phyloP scores from a whole-genome alignment of 2,888 invertebrate genomes.

The Nemurella pictetii region DNA sequence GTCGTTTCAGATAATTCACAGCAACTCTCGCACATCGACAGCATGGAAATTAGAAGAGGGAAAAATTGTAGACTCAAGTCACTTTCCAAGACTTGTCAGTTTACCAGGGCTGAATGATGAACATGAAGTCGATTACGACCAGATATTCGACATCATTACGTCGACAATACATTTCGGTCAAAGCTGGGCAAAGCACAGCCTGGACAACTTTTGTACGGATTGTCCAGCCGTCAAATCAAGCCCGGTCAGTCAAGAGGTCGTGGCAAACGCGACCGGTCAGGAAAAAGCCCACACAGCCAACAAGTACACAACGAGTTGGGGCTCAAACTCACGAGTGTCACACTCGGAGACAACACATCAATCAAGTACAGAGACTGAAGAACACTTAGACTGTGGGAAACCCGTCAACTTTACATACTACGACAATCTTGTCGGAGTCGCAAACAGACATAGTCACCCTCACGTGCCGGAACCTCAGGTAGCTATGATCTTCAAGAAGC shows the following conservation, averaged over 20 bases:
- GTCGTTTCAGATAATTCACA: constrained; percentile 70
- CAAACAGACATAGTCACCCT: constrained; percentile 80
- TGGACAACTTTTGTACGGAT: constrained; percentile 66
- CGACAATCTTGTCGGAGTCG: constrained; percentile 83
- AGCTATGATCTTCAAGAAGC: constrained; percentile 74
- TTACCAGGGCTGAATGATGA: constrained; percentile 47
- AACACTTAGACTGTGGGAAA: constrained; percentile 74
- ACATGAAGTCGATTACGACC: constrained; percentile 64
- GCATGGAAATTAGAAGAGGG: constrained; percentile 82
- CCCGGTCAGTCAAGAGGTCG: neutral
- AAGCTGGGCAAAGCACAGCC: constrained; percentile 68
- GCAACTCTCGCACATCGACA: constrained; percentile 80
- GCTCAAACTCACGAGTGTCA: constrained; percentile 25
- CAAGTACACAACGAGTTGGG: constrained; percentile 33
- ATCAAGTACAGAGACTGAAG: constrained; percentile 41
- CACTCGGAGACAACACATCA: constrained; percentile 40
- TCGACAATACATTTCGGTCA: constrained; percentile 69
- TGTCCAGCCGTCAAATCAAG: constrained; percentile 52
- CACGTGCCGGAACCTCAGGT: constrained; percentile 84
- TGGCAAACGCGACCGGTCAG: neutral
- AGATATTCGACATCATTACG: constrained; percentile 74
- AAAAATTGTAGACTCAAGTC: constrained; percentile 63
- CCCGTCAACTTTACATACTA: constrained; percentile 87
- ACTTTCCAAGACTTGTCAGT: constrained; percentile 48
- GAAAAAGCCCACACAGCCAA: constrained; percentile 3